These are phyloP conservation scores for Parnassius apollo DNA, from an alignment of 2,888 invertebrate genomes.

Conservation along the genomic window DNA sequence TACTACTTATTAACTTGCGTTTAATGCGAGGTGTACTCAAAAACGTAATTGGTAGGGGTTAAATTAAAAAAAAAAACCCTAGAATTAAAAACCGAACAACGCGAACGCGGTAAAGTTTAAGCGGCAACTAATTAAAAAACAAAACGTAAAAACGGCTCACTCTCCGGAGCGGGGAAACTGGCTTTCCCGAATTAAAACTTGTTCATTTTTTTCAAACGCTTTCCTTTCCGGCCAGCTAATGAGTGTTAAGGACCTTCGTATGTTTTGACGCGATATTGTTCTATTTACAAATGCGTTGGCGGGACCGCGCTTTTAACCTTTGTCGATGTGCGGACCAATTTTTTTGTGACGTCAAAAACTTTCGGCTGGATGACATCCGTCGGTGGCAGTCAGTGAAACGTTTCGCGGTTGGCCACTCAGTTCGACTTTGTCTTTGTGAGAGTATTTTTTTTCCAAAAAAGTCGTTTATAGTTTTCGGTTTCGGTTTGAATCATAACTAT, in stretches of 20 bases:
- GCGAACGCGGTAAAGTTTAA: slow-evolving; percentile 64
- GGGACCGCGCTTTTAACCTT: slow-evolving; percentile 19
- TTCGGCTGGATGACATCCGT: slow-evolving; percentile 16
- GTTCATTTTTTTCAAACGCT: slow-evolving; percentile 59
- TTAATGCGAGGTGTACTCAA: slow-evolving; percentile 40
- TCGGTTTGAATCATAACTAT: slow-evolving; percentile 2
- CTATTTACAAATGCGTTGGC: slow-evolving; percentile 41
- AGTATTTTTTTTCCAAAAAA: slow-evolving; percentile 14
- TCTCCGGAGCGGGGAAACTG: slow-evolving; percentile 58
- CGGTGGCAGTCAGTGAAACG: slow-evolving; percentile 7
- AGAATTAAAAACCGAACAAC: slow-evolving; percentile 52
- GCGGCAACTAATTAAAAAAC: slow-evolving; percentile 74
- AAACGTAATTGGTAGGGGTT: slow-evolving; percentile 41
- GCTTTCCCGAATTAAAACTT: slow-evolving; percentile 66
- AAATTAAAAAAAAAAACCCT: slow-evolving; percentile 43
- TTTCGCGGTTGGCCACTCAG: slow-evolving; percentile 10
- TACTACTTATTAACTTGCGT: slow-evolving; percentile 34
- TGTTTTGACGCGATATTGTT: slow-evolving; percentile 47
- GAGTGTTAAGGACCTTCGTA: slow-evolving; percentile 64
- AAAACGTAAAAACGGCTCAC: slow-evolving; percentile 59
- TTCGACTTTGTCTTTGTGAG: slow-evolving; percentile 9
- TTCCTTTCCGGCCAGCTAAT: slow-evolving; percentile 71
- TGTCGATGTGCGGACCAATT: slow-evolving; percentile 8
- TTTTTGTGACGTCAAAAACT: slow-evolving; percentile 26
- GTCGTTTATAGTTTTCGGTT: slow-evolving; percentile 9